Conservation (phyloP, 2,888 invertebrate genomes). For the Vesta saturnalis region DNA sequence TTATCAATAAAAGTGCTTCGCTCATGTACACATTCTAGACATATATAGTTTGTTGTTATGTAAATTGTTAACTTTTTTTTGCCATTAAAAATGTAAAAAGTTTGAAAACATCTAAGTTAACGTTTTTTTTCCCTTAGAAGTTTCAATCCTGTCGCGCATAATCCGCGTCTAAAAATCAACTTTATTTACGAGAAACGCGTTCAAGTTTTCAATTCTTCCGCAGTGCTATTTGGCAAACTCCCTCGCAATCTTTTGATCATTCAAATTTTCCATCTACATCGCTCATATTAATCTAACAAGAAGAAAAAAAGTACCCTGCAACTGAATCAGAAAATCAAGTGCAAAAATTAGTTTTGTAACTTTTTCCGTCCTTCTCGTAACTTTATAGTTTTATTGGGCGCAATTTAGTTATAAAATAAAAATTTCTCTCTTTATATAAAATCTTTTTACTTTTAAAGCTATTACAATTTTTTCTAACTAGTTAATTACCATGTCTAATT, state of each 20-base stretch:
- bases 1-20: no score
- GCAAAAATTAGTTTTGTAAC: background rate
- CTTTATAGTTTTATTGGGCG: constrained; percentile 1
- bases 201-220: constrained; percentile 36
- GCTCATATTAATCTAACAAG: constrained; percentile 9
- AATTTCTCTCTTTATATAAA: no score
- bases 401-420: background rate
- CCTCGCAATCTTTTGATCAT: constrained; percentile 14
- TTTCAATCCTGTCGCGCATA: constrained; percentile 43
- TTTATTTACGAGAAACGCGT: constrained; percentile 46
- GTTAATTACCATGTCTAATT: background rate
- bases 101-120: constrained; percentile 8
- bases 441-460: background rate
- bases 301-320: background rate
- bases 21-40: no score
- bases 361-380: background rate
- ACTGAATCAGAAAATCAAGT: constrained; percentile 1
- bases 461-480: background rate
- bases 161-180: constrained; percentile 42
- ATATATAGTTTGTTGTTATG: background rate
- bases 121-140: constrained; percentile 21
- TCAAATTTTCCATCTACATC: constrained; percentile 19
- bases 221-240: constrained; percentile 10
- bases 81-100: constrained; percentile 10
- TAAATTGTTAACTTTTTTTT: background rate